Conservation (phyloP, 2,113 vertebrate genomes). For the human (Homo sapiens) region GRCh38 chr12:7019001-7019500, state of each 20-base stretch:
- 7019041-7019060: background rate
- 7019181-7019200: conserved; percentile 19
- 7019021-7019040: background rate
- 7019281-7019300: background rate
- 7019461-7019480: background rate
- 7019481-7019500: background rate
- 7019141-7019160: background rate
- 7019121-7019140: background rate
- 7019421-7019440: background rate
- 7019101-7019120: background rate
- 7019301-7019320: conserved; percentile 1
- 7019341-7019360: too few species aligned
- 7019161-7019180: background rate
- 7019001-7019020: background rate
- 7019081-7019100: background rate
- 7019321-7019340: background rate
- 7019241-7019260: conserved; percentile 2
- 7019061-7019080: background rate
- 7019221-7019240: background rate
- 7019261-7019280: background rate
- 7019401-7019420: background rate
- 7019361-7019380: background rate
- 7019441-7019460: background rate
- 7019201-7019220: background rate
- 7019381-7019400: background rate